Evolutionary conservation across 2,888 invertebrate genomes (phyloP), one percentile per base, ranked within the genome.

Genomic region (Digitonthophagus gazella): DNA sequence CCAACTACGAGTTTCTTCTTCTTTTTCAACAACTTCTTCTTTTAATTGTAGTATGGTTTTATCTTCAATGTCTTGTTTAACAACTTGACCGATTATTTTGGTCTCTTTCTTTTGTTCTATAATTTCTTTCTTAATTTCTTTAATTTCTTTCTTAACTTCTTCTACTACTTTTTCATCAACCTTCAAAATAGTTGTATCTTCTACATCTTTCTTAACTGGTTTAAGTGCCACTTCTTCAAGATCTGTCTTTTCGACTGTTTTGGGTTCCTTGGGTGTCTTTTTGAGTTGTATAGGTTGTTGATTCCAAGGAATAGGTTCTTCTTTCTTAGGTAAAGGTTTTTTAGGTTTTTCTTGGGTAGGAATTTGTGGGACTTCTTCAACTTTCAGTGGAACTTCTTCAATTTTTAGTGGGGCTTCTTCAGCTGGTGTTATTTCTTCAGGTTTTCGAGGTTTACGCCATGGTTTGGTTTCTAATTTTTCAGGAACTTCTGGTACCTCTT

Each of bases 211-310:
- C 14, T 71, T 56, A 11, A 89, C 85, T 2, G 89, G 89, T 73
- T 87, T 77, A 61, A 89, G 78, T 75, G 85, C 84, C 8, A 89
- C 85, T 57, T 80, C 76, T 73, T 84, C 83, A 2, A 82, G 44
- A n/a, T 75, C 78, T 74, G 84, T 83, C 71, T 81, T 83, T 2
- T 76, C 75, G 61, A 82, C 70, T 64, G 79, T 78, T 74, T 83
- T 83, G 68, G 74, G 80, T 28, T 80, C 79, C 76, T 72, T 75
- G 67, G 77, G 80, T 0, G 83, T 76, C 74, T 78, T 81, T 69
- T 86, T 87, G 14, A 88, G 75, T 58, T 78, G 82, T 20, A 86
- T 82, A 71, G 85, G 84, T 80, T 90, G 89, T 77, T 90, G 86
- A 3, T 87, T 91, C 87, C 87, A 86, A 3, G 86, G 82, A 69